Percentiles rank a stretch among this genome's conserved stretches.
phyloP scores from a whole-genome alignment of 2,113 vertebrate species.

The Aramus guarauna region DNA sequence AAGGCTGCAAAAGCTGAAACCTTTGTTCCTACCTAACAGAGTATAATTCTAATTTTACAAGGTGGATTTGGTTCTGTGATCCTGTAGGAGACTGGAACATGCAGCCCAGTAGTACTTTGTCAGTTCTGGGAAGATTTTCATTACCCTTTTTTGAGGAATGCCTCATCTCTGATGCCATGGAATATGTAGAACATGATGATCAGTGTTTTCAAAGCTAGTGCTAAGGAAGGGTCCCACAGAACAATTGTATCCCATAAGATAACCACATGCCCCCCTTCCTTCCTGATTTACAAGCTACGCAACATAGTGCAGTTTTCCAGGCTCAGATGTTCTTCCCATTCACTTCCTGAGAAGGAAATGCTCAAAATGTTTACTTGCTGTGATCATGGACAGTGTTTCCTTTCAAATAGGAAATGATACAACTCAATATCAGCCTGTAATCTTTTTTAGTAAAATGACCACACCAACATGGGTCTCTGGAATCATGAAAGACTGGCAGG shows the following conservation, averaged over 20 bases:
- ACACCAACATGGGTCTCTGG: not conserved
- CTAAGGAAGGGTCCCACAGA: not conserved
- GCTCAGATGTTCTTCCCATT: constrained; percentile 54
- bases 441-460: not conserved
- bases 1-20: not conserved
- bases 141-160: not conserved
- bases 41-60: not conserved
- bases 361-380: constrained; percentile 55
- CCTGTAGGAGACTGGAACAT: not conserved
- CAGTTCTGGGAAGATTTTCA: not conserved
- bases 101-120: not conserved
- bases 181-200: not conserved
- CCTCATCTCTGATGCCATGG: not conserved
- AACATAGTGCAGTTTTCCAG: constrained; percentile 10
- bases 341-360: constrained; percentile 58
- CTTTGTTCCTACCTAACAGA: not conserved
- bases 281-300: constrained; percentile 31
- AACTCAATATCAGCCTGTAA: not conserved
- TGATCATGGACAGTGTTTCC: not conserved
- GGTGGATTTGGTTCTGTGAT: not conserved
- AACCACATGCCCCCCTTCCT: constrained; percentile 45
- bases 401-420: constrained; percentile 41
- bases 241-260: constrained; percentile 18
- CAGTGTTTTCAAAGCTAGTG: not conserved
- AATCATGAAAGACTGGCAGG: not conserved